Evolutionary conservation across 2,888 invertebrate genomes (phyloP).

Genomic region (Drosophila pseudotalamancana): DNA sequence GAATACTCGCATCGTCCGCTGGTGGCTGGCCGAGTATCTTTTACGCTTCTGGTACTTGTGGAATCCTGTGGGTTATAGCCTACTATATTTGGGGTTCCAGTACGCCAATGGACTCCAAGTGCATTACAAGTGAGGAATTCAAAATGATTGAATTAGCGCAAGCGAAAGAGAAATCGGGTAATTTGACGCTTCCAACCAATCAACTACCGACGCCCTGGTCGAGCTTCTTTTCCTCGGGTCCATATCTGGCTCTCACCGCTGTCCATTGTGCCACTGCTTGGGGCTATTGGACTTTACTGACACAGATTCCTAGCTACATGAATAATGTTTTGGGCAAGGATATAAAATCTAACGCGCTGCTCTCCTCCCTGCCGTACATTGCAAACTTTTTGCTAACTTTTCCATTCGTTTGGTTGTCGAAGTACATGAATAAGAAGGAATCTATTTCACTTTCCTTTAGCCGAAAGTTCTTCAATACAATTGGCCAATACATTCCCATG

Average conservation of each 20-base stretch:
- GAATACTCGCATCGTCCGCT: slow-evolving; percentile 88
- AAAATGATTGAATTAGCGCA: slow-evolving; percentile 87
- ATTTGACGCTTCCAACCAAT: slow-evolving; percentile 41
- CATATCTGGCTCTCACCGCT: slow-evolving; percentile 90
- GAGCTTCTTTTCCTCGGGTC: slow-evolving; percentile 89
- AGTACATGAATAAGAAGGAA: slow-evolving; percentile 82
- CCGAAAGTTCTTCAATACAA: slow-evolving; percentile 86
- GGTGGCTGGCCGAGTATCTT: slow-evolving; percentile 92
- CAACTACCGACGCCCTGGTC: slow-evolving; percentile 89
- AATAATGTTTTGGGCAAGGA: slow-evolving; percentile 89
- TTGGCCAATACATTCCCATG: slow-evolving; percentile 89
- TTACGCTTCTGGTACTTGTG: slow-evolving; percentile 88
- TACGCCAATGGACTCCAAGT: slow-evolving; percentile 87
- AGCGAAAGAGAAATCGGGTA: slow-evolving; percentile 38
- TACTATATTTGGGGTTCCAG: slow-evolving; percentile 88
- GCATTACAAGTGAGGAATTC: slow-evolving; percentile 87
- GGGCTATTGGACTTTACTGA: slow-evolving; percentile 94
- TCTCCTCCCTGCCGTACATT: slow-evolving; percentile 90
- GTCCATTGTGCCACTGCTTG: slow-evolving; percentile 90
- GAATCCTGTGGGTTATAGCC: slow-evolving; percentile 88
- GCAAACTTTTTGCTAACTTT: slow-evolving; percentile 90
- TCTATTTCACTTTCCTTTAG: slow-evolving; percentile 81
- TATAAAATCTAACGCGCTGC: slow-evolving; percentile 88
- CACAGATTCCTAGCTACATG: slow-evolving; percentile 93
- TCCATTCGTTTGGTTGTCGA: slow-evolving; percentile 88